Evolutionary conservation across 2,797 vertebrate species (phyloP).

Genomic region (Bovichtus diacanthus): DNA sequence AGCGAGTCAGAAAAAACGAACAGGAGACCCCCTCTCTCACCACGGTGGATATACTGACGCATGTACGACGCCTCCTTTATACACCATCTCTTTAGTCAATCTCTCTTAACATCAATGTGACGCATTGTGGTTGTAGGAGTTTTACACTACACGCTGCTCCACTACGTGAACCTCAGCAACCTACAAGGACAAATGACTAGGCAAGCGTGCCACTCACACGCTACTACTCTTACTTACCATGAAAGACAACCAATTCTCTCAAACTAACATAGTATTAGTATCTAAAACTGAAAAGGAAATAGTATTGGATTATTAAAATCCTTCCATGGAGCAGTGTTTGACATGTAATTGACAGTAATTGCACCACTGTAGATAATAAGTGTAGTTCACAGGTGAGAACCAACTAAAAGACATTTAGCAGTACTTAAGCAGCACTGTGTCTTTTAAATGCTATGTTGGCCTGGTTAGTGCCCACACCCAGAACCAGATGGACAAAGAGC

Average conservation of each 20-base stretch:
- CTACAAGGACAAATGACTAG: constrained; percentile 51
- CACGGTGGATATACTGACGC: constrained; percentile 52
- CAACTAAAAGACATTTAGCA: constrained; percentile 2
- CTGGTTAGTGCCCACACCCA: constrained; percentile 39
- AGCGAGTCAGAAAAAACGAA: constrained; percentile 59
- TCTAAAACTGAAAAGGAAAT: neutral
- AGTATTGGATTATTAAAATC: neutral
- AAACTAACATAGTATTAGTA: neutral
- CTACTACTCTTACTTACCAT: neutral
- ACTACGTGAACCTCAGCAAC: constrained; percentile 34
- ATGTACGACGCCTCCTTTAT: constrained; percentile 40
- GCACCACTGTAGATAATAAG: constrained; percentile 16
- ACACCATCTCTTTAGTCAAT: constrained; percentile 33
- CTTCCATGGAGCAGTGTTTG: neutral
- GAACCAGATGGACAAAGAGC: constrained; percentile 64
- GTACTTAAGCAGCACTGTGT: neutral
- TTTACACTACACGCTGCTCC: constrained; percentile 48
- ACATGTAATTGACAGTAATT: constrained; percentile 2
- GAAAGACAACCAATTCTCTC: neutral
- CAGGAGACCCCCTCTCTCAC: constrained; percentile 60
- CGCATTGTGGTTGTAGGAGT: constrained; percentile 6
- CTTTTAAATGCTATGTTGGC: constrained; percentile 14
- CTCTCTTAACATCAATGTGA: constrained; percentile 37
- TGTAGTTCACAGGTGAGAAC: constrained; percentile 13
- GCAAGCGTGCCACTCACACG: constrained; percentile 2